Conservation (phyloP, 1,140 invertebrate genomes). For the Scaptomyza hsui region DNA sequence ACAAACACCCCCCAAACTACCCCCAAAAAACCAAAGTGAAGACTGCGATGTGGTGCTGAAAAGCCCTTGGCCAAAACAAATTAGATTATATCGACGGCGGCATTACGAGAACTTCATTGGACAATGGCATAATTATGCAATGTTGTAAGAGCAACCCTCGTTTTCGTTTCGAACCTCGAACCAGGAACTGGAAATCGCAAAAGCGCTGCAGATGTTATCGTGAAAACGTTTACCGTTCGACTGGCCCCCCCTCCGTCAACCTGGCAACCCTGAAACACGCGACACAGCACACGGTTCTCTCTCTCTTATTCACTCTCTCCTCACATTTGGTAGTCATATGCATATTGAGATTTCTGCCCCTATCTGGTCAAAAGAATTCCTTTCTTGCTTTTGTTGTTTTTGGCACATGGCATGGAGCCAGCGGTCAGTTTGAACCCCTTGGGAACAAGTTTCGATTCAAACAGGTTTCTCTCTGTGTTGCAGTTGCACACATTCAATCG, state of each 20-base stretch:
- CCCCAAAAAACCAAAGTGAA: slow-evolving; percentile 17
- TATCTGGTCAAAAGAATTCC: slow-evolving; percentile 29
- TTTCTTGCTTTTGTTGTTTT: slow-evolving; percentile 33
- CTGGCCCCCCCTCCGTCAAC: slow-evolving; percentile 16
- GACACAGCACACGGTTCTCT: slow-evolving; percentile 42
- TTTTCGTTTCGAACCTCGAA: background rate
- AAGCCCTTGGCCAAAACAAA: slow-evolving; percentile 44
- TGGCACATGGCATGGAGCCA: slow-evolving; percentile 43
- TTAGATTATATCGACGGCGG: slow-evolving; percentile 72
- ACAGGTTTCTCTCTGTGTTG: slow-evolving; percentile 67
- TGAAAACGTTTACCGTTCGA: slow-evolving; percentile 72
- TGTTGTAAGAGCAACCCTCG: slow-evolving; percentile 59
- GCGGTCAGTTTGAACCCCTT: slow-evolving; percentile 55
- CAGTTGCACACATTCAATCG: slow-evolving; percentile 27
- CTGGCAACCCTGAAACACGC: slow-evolving; percentile 63
- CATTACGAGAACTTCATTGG: slow-evolving; percentile 69
- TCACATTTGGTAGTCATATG: slow-evolving; percentile 1
- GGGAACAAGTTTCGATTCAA: slow-evolving; percentile 67
- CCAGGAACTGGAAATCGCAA: slow-evolving; percentile 47
- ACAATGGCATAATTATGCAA: slow-evolving; percentile 81
- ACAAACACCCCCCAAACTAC: slow-evolving; percentile 10
- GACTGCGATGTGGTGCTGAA: background rate
- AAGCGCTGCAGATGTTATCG: slow-evolving; percentile 76
- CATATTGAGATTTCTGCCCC: slow-evolving; percentile 49
- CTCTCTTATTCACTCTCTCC: background rate